These are phyloP conservation scores for Odontocerum albicorne DNA, from an alignment of 2,888 invertebrate genomes.

Conservation along the genomic window DNA sequence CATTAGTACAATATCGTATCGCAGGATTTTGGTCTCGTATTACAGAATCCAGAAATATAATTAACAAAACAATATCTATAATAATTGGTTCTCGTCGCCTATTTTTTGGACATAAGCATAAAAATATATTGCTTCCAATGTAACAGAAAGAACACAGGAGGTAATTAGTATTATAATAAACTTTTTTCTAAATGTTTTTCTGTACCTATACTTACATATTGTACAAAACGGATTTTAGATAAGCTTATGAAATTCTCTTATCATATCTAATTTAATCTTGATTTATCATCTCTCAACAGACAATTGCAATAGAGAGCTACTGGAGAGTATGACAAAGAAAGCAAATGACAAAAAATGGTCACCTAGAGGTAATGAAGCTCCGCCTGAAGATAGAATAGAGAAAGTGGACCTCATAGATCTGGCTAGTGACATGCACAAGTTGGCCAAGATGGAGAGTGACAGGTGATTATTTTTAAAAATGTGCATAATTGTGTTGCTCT, in stretches of 20 bases:
- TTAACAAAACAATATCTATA: too few species aligned
- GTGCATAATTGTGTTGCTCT: too few species aligned
- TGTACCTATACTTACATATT: neutral
- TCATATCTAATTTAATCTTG: too few species aligned
- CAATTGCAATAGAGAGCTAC: slow-evolving; percentile 23
- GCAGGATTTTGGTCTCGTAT: too few species aligned
- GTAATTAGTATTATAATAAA: too few species aligned
- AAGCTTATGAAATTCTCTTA: neutral
- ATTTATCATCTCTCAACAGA: slow-evolving; percentile 2
- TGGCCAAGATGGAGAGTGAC: slow-evolving; percentile 34
- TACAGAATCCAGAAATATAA: too few species aligned
- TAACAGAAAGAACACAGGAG: too few species aligned
- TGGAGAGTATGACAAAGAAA: slow-evolving; percentile 10
- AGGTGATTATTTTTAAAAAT: slow-evolving; percentile 19
- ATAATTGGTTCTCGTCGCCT: too few species aligned
- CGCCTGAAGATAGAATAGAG: slow-evolving; percentile 16
- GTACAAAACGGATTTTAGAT: neutral
- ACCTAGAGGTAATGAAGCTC: slow-evolving; percentile 1
- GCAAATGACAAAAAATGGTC: slow-evolving; percentile 10
- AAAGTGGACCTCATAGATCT: slow-evolving; percentile 15
- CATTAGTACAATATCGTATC: too few species aligned
- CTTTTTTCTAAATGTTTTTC: too few species aligned
- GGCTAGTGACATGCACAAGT: slow-evolving; percentile 26
- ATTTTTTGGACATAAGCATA: too few species aligned
- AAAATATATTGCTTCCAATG: too few species aligned